phyloP scores from a whole-genome alignment of 1,140 invertebrate genomes.

The Drosophila punjabiensis region DNA sequence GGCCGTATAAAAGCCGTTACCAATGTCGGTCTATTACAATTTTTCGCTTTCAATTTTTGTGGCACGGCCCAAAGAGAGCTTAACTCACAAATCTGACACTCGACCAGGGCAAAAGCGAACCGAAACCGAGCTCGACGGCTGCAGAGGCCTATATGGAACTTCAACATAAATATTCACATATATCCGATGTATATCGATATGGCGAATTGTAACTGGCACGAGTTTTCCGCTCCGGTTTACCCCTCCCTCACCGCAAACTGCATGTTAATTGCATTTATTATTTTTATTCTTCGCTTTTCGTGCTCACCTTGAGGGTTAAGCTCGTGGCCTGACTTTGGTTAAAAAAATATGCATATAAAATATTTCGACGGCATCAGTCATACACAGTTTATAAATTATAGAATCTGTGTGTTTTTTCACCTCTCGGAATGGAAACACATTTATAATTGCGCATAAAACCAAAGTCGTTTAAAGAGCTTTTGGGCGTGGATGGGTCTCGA shows the following conservation, averaged over 20 bases:
- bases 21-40: slow-evolving; percentile 33
- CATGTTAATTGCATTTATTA: slow-evolving; percentile 77
- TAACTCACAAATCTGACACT: slow-evolving; percentile 74
- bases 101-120: slow-evolving; percentile 4
- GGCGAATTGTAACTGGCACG: slow-evolving; percentile 62
- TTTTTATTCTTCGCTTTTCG: slow-evolving; percentile 47
- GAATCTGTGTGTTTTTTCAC: slow-evolving; percentile 20
- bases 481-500: slow-evolving; percentile 11
- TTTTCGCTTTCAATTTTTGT: slow-evolving; percentile 59
- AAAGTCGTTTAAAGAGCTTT: slow-evolving; percentile 47
- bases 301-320: slow-evolving; percentile 60
- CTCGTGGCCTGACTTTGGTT: slow-evolving; percentile 13
- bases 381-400: slow-evolving; percentile 39
- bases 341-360: slow-evolving; percentile 41
- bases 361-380: slow-evolving; percentile 39
- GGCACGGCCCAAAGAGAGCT: slow-evolving; percentile 45
- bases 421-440: slow-evolving; percentile 50
- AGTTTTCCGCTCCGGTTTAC: slow-evolving; percentile 7
- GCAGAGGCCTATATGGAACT: slow-evolving; percentile 6
- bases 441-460: slow-evolving; percentile 62
- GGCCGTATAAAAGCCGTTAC: slow-evolving; percentile 35
- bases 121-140: slow-evolving; percentile 1
- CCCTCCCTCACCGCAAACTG: slow-evolving; percentile 46
- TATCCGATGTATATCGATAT: slow-evolving; percentile 25
- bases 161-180: slow-evolving; percentile 1